Conservation (phyloP, 2,888 invertebrate genomes). For the Tachina fera region DNA sequence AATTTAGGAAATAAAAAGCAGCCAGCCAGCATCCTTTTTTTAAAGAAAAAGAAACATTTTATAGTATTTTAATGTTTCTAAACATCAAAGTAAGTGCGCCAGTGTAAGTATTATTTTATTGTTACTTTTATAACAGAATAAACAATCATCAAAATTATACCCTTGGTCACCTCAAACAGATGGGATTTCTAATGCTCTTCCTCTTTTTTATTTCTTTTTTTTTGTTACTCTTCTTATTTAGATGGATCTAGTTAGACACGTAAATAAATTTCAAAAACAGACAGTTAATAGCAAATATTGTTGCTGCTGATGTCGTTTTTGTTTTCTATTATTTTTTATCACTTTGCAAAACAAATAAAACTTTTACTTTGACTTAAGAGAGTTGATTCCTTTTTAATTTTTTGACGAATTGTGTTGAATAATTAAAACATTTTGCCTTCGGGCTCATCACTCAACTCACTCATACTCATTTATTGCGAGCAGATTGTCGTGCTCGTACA, state of each 20-base stretch:
- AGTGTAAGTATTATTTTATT: slow-evolving; percentile 31
- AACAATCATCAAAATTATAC: slow-evolving; percentile 71
- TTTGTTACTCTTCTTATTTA: not conserved
- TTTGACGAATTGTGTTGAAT: slow-evolving; percentile 71
- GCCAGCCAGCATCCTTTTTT: slow-evolving; percentile 33
- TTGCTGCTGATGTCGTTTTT: slow-evolving; percentile 49
- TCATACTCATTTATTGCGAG: slow-evolving; percentile 22
- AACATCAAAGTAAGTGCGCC: slow-evolving; percentile 49
- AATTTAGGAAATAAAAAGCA: slow-evolving; percentile 24
- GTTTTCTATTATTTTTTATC: slow-evolving; percentile 66
- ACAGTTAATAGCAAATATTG: slow-evolving; percentile 53
- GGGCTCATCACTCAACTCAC: slow-evolving; percentile 55
- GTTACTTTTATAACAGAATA: slow-evolving; percentile 67
- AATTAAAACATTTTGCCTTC: slow-evolving; percentile 68
- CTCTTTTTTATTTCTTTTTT: slow-evolving; percentile 3
- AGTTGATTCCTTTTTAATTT: slow-evolving; percentile 63
- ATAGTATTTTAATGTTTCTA: slow-evolving; percentile 65
- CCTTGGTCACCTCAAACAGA: slow-evolving; percentile 69
- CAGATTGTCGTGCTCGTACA: slow-evolving; percentile 33
- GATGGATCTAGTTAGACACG: slow-evolving; percentile 42
- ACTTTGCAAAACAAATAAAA: slow-evolving; percentile 69
- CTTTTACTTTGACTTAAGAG: slow-evolving; percentile 57
- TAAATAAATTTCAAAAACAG: slow-evolving; percentile 61
- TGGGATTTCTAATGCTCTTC: slow-evolving; percentile 34
- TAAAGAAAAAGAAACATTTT: slow-evolving; percentile 29